Evolutionary conservation across 2,888 invertebrate genomes (phyloP), one percentile per base, ranked within the genome.

Genomic region (Melanchra persicariae): DNA sequence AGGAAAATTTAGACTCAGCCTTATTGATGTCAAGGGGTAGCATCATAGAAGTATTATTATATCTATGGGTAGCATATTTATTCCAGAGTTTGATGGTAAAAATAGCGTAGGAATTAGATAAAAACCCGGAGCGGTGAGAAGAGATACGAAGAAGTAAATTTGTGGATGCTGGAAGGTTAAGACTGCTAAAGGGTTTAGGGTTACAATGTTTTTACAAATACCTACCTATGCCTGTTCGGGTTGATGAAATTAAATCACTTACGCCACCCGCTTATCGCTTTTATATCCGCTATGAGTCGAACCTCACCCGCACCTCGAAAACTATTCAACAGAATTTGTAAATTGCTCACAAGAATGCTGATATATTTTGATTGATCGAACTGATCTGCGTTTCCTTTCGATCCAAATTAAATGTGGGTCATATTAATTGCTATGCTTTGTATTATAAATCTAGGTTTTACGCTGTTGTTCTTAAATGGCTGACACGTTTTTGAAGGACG

Each of bases 341-440:
- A 86, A 85, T 86, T 77, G 80, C 66, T 74, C 60, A 68, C 79
- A 86, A 85, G 76, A 85, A 85, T 78, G 77, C 82, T 70, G 68
- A 74, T 69, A 79, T 68, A 72, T 54, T 78, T 84, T 87, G 89
- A 89, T 88, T 85, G 88, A 89, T 87, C 58, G 81, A 68, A 65
- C 72, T 24, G 58, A 73, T 76, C 26, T 65, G 40, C 47, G 71
- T 77, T 84, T 75, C 70, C 64, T 79, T 72, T 74, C 54, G 57
- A 70, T 69, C 19, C 63, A 58, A 72, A 79, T 69, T 73, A 66
- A 59, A 79, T 77, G 58, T 79, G 78, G 87, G 71, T 79, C 77
- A 76, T 15, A 62, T 61, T 82, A 82, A 82, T 84, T 79, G 73
- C 60, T 71, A 59, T 15, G 65, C 58, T 10, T 63, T 66, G 72